A percentile compares a stretch with the other conserved stretches of the same genome.
Conservation (phyloP, 2,113 vertebrate genomes). For the Neodon shergylaensis region DNA sequence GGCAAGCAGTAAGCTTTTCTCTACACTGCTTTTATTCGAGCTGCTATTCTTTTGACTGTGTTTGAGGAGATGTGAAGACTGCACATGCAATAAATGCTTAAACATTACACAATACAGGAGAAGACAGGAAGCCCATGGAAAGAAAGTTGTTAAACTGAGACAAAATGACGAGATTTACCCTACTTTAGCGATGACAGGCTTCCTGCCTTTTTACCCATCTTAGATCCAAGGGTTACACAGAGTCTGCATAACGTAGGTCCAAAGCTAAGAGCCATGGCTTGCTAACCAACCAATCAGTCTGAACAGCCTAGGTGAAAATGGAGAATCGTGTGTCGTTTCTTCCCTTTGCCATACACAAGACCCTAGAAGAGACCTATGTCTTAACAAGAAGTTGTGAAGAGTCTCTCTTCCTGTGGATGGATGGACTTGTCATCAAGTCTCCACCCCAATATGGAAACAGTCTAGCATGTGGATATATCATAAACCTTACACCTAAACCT, state of each 20-base stretch:
- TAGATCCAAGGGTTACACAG: background rate
- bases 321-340: slow-evolving; percentile 80
- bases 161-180: background rate
- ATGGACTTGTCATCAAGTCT: slow-evolving; percentile 90
- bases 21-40: background rate
- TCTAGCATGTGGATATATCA: slow-evolving; percentile 89
- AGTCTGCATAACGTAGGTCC: background rate
- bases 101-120: background rate
- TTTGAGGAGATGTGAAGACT: background rate
- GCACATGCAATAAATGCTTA: background rate
- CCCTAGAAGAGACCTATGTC: slow-evolving; percentile 84
- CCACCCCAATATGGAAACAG: slow-evolving; percentile 91
- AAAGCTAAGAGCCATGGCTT: background rate
- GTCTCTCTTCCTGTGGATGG: slow-evolving; percentile 90
- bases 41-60: background rate
- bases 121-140: background rate
- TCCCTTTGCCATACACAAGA: slow-evolving; percentile 90
- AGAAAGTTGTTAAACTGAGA: slow-evolving; percentile 16
- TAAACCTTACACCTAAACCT: slow-evolving; percentile 90
- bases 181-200: background rate
- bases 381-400: slow-evolving; percentile 90
- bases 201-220: background rate
- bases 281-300: slow-evolving; percentile 81
- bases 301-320: slow-evolving; percentile 91
- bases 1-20: background rate